phyloP scores from a whole-genome alignment of 2,113 vertebrate species.

The Cygnus buccinator region DNA sequence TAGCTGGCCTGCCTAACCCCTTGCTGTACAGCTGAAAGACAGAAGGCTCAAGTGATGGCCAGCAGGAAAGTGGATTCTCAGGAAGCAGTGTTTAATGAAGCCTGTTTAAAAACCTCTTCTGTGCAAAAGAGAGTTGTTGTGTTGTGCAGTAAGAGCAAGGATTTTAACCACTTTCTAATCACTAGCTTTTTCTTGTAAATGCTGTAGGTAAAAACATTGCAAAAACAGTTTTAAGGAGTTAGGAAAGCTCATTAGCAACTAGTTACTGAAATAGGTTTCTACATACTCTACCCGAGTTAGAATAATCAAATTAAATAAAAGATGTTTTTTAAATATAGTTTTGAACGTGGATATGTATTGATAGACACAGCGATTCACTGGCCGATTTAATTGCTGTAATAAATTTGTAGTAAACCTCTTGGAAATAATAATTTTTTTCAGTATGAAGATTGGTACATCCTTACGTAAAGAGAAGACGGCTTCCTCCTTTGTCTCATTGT shows the following conservation, averaged over 20 bases:
- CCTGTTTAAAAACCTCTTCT: constrained; percentile 19
- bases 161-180: constrained; percentile 24
- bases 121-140: not conserved
- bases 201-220: not conserved
- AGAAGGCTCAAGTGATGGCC: constrained; percentile 5
- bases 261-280: constrained; percentile 52
- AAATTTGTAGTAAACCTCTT: constrained; percentile 51
- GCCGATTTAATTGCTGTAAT: constrained; percentile 59
- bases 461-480: constrained; percentile 30
- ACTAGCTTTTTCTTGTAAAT: constrained; percentile 1
- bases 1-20: constrained; percentile 55
- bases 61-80: not conserved
- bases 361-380: constrained; percentile 18
- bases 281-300: not conserved
- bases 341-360: constrained; percentile 62
- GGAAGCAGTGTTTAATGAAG: not conserved
- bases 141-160: constrained; percentile 5
- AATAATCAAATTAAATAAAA: constrained; percentile 47
- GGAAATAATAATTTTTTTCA: constrained; percentile 33
- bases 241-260: constrained; percentile 16
- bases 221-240: constrained; percentile 41
- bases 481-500: constrained; percentile 25
- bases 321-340: constrained; percentile 62
- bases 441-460: constrained; percentile 23
- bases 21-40: constrained; percentile 52